A percentile compares a stretch with the other conserved stretches of the same genome.
phyloP scores from a whole-genome alignment of 2,797 vertebrate species.

The Holocentrus rufus region DNA sequence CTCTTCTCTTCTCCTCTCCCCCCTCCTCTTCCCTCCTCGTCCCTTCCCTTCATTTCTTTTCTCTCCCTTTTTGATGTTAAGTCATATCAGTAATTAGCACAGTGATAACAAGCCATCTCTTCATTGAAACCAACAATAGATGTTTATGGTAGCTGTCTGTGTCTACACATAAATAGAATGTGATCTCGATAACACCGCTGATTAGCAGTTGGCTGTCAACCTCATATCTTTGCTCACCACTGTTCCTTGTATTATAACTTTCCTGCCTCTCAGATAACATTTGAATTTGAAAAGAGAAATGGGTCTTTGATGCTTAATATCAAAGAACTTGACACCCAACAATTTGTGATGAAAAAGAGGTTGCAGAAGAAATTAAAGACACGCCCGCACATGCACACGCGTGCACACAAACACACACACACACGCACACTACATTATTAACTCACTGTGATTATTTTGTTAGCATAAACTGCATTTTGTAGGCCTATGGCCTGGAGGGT shows the following conservation, averaged over 20 bases:
- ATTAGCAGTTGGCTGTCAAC: slow-evolving; percentile 64
- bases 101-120: slow-evolving; percentile 53
- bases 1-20: slow-evolving; percentile 13
- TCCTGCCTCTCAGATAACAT: slow-evolving; percentile 60
- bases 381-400: slow-evolving; percentile 4
- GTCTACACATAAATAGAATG: slow-evolving; percentile 69
- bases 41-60: background rate
- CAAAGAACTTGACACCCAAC: slow-evolving; percentile 50
- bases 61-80: background rate
- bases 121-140: slow-evolving; percentile 50
- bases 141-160: slow-evolving; percentile 62
- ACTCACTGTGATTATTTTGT: slow-evolving; percentile 72
- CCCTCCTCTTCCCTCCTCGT: background rate
- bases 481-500: slow-evolving; percentile 59
- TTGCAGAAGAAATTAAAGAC: slow-evolving; percentile 37
- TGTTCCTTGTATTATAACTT: slow-evolving; percentile 49
- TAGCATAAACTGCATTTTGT: slow-evolving; percentile 69
- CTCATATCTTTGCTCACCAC: slow-evolving; percentile 56
- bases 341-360: slow-evolving; percentile 28
- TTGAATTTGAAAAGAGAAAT: slow-evolving; percentile 70
- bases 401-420: slow-evolving; percentile 12
- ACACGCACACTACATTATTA: slow-evolving; percentile 52
- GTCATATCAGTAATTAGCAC: slow-evolving; percentile 68
- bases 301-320: slow-evolving; percentile 65
- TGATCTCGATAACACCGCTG: slow-evolving; percentile 66